Evolutionary conservation across 2,888 invertebrate genomes (phyloP), one percentile per base, ranked within the genome.

Genomic region (Augochlorella aurata): DNA sequence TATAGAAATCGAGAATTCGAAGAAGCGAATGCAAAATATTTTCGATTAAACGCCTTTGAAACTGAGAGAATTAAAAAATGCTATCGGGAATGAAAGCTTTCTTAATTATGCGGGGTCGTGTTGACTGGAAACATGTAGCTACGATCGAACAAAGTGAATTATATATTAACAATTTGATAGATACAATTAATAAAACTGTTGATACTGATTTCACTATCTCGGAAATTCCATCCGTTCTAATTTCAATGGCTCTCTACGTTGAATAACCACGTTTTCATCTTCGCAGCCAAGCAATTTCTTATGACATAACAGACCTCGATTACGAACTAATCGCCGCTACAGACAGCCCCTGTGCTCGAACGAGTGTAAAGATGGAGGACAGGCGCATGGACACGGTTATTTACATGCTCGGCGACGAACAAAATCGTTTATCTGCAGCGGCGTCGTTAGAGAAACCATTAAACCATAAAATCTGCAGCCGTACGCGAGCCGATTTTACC

Each of bases 381-480:
- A 2, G 12, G 4, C 5, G 18, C 21, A 4, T n/a, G 9, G 38
- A 18, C 47, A 9, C 58, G 16, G 44, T 38, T 68, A 50, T 67
- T 71, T 71, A 24, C 44, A 63, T 79, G 18, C n/a, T 52, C 38
- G 12, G 18, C 0, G 52, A 72, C 24, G 24, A 66, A 52, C 63
- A 68, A 73, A 58, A 54, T 78, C 71, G 50, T 38, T 12, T 52
- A 61, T 45, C 49, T 70, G 9, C 24, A 54, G 45, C n/a, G 29
- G 18, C 50, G 61, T 74, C 50, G 12, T 73, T 71, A 50, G 5
- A 50, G 50, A 49, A 79, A 71, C 71, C 63, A 44, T 74, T 74
- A 75, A 49, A 61, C 69, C 73, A 29, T 74, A 21, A 70, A 74
- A 69, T 69, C 29, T 76, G 16, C 29, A 21, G 10, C 24, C 49